These are phyloP conservation scores for Xyrauchen texanus DNA, from an alignment of 2,113 vertebrate species.

Conservation along the genomic window DNA sequence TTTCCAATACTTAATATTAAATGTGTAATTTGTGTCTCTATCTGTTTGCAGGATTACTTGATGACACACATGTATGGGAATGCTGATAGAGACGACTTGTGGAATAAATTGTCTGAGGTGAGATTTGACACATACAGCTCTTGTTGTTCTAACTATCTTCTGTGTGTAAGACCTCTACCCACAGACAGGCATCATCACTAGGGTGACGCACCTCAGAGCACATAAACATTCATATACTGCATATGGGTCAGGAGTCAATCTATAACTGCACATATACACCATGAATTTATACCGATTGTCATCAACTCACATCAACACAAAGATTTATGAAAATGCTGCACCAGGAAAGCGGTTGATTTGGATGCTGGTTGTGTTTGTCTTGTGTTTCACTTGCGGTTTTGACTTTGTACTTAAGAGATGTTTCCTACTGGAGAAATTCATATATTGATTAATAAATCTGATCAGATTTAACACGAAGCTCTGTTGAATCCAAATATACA, in stretches of 20 bases:
- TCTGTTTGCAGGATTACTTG: conserved; percentile 82
- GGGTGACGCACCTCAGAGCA: conserved; percentile 6
- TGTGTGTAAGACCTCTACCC: not conserved
- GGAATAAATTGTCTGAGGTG: conserved; percentile 88
- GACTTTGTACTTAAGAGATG: not conserved
- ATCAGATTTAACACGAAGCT: too few relatives aligned
- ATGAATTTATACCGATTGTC: not conserved
- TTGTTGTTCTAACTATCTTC: not conserved
- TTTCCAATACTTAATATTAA: not conserved
- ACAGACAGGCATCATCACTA: not conserved
- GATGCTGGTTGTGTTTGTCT: not conserved
- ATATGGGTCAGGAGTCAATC: not conserved
- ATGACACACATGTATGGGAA: conserved; percentile 87
- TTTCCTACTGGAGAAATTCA: not conserved
- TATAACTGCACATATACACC: not conserved
- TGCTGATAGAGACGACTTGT: conserved; percentile 86
- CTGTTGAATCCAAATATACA: not conserved
- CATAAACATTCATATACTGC: not conserved
- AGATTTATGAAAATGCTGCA: not conserved
- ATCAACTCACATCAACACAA: not conserved
- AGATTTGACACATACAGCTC: conserved; percentile 39
- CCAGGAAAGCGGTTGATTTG: not conserved
- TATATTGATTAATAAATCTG: too few relatives aligned
- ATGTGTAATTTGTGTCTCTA: conserved; percentile 37
- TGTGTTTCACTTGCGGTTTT: not conserved